Conservation (phyloP, 2,797 vertebrate genomes). For the Sphenodon punctatus region DNA sequence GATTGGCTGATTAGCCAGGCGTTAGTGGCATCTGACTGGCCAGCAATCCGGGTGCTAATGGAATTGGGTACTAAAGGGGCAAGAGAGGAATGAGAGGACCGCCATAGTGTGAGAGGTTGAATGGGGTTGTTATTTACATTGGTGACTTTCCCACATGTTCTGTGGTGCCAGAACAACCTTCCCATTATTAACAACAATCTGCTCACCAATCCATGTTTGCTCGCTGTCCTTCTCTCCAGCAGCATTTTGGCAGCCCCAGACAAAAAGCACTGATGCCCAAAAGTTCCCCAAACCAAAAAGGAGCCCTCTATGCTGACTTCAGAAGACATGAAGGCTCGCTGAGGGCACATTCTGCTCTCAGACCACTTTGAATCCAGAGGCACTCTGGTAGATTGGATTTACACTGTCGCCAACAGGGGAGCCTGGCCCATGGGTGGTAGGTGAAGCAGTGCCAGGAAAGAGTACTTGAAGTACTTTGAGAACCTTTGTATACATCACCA, state of each 20-base stretch:
- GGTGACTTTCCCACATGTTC: constrained; percentile 10
- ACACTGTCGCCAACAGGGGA: not conserved
- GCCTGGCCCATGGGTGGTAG: too few relatives aligned
- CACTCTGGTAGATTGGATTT: not conserved
- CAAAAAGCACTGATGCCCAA: constrained; percentile 2
- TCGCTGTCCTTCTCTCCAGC: constrained; percentile 32
- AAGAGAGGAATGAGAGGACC: not conserved
- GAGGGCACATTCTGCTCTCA: not conserved
- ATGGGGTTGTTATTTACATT: not conserved
- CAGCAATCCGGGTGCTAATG: not conserved
- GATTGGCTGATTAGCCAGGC: not conserved
- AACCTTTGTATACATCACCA: too few relatives aligned
- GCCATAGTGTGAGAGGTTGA: not conserved
- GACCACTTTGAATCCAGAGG: not conserved
- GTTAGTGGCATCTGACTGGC: not conserved
- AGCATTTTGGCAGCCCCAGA: constrained; percentile 40
- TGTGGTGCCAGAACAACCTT: constrained; percentile 53
- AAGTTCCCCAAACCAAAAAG: not conserved
- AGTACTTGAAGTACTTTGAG: too few relatives aligned
- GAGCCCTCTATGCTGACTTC: not conserved
- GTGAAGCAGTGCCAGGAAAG: too few relatives aligned
- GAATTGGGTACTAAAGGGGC: not conserved
- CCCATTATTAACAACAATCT: constrained; percentile 54
- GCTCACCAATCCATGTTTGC: constrained; percentile 54
- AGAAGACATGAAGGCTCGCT: too few relatives aligned